Evolutionary conservation across 1,140 invertebrate genomes (phyloP), one percentile per base, ranked within the genome.

Genomic region (Megalonaias nervosa): DNA sequence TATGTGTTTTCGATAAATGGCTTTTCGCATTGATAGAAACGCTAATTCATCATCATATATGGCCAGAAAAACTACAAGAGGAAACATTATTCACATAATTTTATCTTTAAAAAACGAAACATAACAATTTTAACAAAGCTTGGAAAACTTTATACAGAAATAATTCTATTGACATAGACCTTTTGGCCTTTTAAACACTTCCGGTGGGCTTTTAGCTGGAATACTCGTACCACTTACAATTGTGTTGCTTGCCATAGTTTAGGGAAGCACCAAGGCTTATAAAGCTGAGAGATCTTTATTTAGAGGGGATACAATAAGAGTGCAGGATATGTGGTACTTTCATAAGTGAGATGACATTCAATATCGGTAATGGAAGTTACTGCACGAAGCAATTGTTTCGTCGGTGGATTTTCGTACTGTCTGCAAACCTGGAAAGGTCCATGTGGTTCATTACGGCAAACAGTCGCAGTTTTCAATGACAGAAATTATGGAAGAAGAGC

Each of bases 311-410:
- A 17, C 59, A 38, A n/a, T 67, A 21, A 23, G 55, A 67, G 66
- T 74, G 1, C 48, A 0, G 21, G 48, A 21, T n/a, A 9, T 67
- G 31, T 19, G 38, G 38, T 23, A 67, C 11, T 60, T 74, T 5
- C n/a, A 23, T 55, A 19, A 21, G 6, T 65, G 73, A 38, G 73
- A 74, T 67, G 64, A 67, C 2, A 68, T 74, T 26, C 58, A 38
- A n/a, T 58, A 67, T 21, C 26, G 60, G 9, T 13, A 66, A 5
- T 60, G 73, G n/a, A 55, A 58, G 48, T 16, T 57, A 23, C 11
- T 38, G 26, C 48, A 67, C 2, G 65, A 74, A n/a, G 65, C 23
- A 15, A n/a, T 74, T n/a, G 66, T 74, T 1, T 57, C 61, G 13
- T 2, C 19, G 0, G 66, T 74, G 16, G 60, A 57, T 21, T 48